These are phyloP conservation scores for Helicoverpa zea DNA, from an alignment of 1,140 invertebrate genomes.

Conservation along the genomic window DNA sequence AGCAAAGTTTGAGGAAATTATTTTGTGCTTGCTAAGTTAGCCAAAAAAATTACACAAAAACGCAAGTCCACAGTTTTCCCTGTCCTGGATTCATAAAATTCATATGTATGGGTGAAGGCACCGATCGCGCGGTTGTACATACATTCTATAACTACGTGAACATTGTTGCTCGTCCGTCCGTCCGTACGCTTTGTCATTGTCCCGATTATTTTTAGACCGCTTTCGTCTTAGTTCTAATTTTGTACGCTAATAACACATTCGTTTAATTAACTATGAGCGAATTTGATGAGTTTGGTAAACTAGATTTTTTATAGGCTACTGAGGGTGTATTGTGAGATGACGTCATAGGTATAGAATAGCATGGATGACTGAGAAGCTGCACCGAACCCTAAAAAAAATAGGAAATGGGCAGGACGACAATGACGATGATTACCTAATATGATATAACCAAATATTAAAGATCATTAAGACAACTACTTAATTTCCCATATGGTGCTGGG, in stretches of 20 bases:
- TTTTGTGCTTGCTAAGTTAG: no score
- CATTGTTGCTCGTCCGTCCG: constrained; percentile 70
- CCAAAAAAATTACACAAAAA: constrained; percentile 39
- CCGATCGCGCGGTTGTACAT: constrained; percentile 66
- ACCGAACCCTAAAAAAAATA: no score
- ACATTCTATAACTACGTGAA: constrained; percentile 78
- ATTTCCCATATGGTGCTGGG: no score
- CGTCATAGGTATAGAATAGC: no score
- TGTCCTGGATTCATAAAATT: constrained; percentile 80
- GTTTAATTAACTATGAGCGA: constrained; percentile 25
- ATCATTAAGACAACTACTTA: no score
- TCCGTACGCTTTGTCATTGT: constrained; percentile 73
- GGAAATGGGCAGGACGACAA: no score
- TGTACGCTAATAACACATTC: constrained; percentile 61
- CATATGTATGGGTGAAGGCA: constrained; percentile 82
- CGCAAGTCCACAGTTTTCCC: constrained; percentile 59
- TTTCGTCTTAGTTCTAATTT: constrained; percentile 56
- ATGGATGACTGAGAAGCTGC: no score
- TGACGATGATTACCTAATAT: no score
- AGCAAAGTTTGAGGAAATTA: no score
- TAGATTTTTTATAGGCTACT: not conserved
- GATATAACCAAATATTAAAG: no score
- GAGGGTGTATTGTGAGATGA: no score
- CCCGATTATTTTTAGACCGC: constrained; percentile 68
- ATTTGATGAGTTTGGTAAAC: not conserved